Percentiles rank a stretch among this genome's conserved stretches.
Conservation (phyloP, 1,140 invertebrate species). For the Nylanderia fulva region DNA sequence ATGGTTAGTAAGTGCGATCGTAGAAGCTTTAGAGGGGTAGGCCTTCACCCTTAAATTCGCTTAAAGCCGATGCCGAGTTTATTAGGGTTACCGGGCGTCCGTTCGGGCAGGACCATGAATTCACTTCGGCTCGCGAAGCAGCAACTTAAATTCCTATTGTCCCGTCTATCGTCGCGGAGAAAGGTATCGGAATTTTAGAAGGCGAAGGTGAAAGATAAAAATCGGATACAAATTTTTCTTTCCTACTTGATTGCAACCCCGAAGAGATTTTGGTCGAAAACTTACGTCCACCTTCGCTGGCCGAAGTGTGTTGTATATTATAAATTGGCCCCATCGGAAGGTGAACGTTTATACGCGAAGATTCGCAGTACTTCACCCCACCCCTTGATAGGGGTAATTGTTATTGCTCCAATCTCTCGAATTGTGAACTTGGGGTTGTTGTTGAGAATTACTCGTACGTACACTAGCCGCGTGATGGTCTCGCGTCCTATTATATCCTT, state of each 20-base stretch:
- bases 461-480: constrained; percentile 68
- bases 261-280: constrained; percentile 2
- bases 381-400: constrained; percentile 29
- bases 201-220: not conserved
- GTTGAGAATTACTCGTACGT: constrained; percentile 64
- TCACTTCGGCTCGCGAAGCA: not conserved
- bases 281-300: not conserved
- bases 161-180: not conserved
- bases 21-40: constrained; percentile 35
- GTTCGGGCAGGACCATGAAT: constrained; percentile 10
- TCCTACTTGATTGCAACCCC: not conserved
- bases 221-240: not conserved
- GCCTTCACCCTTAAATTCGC: constrained; percentile 76
- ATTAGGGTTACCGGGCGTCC: constrained; percentile 70
- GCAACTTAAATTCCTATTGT: constrained; percentile 19
- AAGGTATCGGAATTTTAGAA: not conserved
- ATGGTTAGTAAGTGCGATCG: constrained; percentile 74
- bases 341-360: constrained; percentile 8
- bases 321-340: constrained; percentile 15
- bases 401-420: constrained; percentile 63
- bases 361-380: constrained; percentile 26
- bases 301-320: not conserved
- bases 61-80: constrained; percentile 80
- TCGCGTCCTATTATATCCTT: constrained; percentile 43
- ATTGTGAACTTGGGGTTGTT: constrained; percentile 60